Evolutionary conservation across 2,797 vertebrate species (phyloP).

Genomic region (Taeniopygia guttata): DNA sequence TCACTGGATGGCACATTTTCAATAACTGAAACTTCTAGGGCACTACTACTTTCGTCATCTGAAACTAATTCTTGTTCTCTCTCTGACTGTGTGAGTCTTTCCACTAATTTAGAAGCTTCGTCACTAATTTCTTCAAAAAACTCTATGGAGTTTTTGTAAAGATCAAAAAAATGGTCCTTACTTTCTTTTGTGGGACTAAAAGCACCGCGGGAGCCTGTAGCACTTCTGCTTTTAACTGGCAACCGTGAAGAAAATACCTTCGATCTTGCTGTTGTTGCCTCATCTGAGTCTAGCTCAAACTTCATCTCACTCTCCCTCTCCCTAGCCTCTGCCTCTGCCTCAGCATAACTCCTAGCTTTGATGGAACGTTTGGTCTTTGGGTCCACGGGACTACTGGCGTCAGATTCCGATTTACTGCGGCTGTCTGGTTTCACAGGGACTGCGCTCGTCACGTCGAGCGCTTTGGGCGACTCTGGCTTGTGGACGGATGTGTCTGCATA

Average conservation of each 20-base stretch:
- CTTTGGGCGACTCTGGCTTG: conserved; percentile 72
- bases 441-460: conserved; percentile 68
- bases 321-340: conserved; percentile 77
- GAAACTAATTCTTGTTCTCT: conserved; percentile 88
- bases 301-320: conserved; percentile 70
- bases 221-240: conserved; percentile 86
- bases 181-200: conserved; percentile 81
- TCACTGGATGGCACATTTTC: conserved; percentile 89
- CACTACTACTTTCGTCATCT: conserved; percentile 92
- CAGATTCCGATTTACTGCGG: conserved; percentile 92
- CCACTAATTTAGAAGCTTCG: conserved; percentile 94
- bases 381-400: conserved; percentile 79
- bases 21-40: conserved; percentile 91
- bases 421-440: conserved; percentile 78
- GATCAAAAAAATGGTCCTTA: conserved; percentile 81
- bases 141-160: conserved; percentile 86
- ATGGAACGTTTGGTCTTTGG: conserved; percentile 78
- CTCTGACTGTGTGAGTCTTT: conserved; percentile 90
- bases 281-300: conserved; percentile 74
- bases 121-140: conserved; percentile 97
- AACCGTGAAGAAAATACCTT: conserved; percentile 89
- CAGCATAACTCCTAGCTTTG: conserved; percentile 87
- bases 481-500: conserved; percentile 59
- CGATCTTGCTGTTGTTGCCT: conserved; percentile 74
- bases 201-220: conserved; percentile 65